Conservation (phyloP, 2,797 vertebrate species). For the Mormyrus proboscirostris region DNA sequence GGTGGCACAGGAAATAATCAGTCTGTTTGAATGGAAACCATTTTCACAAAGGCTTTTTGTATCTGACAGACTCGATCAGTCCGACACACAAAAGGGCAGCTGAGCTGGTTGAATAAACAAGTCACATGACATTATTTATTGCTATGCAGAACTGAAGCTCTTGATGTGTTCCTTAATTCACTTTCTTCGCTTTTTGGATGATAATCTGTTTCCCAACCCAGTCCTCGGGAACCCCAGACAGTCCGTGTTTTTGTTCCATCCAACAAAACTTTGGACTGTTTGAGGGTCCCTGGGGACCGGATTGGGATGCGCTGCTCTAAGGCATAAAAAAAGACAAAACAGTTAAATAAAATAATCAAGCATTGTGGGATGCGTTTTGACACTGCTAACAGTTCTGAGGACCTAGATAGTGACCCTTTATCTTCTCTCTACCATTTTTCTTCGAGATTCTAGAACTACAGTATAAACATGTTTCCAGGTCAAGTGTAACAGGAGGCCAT, state of each 20-base stretch:
- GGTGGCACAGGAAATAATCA: background rate
- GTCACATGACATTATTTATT: background rate
- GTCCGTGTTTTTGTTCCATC: background rate
- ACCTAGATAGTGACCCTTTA: background rate
- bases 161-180: background rate
- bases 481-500: background rate
- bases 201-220: background rate
- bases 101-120: background rate
- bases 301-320: background rate
- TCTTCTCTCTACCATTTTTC: background rate
- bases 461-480: background rate
- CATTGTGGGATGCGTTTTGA: background rate
- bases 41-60: slow-evolving; percentile 15
- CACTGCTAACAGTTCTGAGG: background rate
- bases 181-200: background rate
- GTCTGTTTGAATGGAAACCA: background rate
- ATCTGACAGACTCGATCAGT: background rate
- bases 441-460: background rate
- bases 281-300: background rate
- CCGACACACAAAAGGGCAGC: background rate
- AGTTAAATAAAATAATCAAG: background rate
- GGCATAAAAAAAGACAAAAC: background rate
- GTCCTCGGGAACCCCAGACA: background rate
- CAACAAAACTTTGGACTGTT: background rate
- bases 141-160: background rate